Conservation (phyloP, 2,797 vertebrate genomes). For the Pipistrellus kuhlii region DNA sequence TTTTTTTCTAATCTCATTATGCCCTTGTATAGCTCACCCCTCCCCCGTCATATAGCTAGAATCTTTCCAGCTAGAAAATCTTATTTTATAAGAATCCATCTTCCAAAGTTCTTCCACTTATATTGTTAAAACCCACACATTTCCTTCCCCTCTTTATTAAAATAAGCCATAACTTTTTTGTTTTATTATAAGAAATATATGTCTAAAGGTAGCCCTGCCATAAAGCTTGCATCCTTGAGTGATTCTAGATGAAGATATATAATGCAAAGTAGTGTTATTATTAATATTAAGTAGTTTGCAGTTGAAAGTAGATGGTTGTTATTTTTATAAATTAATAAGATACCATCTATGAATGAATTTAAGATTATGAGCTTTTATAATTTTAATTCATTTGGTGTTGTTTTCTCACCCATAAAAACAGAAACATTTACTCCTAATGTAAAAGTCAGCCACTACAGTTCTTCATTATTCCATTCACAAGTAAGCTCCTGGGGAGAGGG, state of each 20-base stretch:
- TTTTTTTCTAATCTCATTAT: conserved; percentile 9
- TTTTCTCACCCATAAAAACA: not conserved
- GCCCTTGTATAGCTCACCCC: not conserved
- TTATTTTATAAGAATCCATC: not conserved
- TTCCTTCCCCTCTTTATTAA: conserved; percentile 19
- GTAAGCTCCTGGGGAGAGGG: not conserved
- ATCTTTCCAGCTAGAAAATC: conserved; percentile 7
- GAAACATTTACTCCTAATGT: not conserved
- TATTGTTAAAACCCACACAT: not conserved
- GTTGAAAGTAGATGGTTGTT: not conserved
- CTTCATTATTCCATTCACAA: not conserved
- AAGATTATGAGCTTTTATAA: not conserved
- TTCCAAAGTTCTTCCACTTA: not conserved
- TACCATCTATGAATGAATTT: not conserved
- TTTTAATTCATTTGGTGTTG: not conserved
- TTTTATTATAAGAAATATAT: conserved; percentile 18
- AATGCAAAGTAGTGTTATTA: not conserved
- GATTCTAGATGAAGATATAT: not conserved
- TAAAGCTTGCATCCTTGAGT: not conserved
- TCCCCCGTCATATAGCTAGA: not conserved
- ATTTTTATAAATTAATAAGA: conserved; percentile 45
- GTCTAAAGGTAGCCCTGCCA: conserved; percentile 2
- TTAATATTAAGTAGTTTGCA: not conserved
- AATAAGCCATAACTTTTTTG: conserved; percentile 8
- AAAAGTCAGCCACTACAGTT: not conserved